A percentile compares a stretch with the other conserved stretches of the same genome.
Evolutionary conservation across 2,888 invertebrate genomes (phyloP).

Genomic region (Philhelius pedissequus): DNA sequence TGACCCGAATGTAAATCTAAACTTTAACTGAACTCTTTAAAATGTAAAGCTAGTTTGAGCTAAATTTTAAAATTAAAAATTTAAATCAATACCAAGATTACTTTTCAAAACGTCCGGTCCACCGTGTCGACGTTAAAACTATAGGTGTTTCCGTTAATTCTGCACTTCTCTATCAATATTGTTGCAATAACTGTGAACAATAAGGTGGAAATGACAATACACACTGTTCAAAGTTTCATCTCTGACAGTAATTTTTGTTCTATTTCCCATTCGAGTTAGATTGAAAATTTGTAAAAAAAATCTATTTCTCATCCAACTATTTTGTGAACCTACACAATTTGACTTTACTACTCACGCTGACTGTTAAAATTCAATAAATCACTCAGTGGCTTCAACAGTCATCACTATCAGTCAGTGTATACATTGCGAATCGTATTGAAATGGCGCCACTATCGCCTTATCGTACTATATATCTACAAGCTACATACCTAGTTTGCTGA

Average conservation of each 20-base stretch:
- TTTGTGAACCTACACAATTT: neutral
- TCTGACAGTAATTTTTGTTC: conserved; percentile 10
- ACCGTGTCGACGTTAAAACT: neutral
- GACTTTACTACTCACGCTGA: conserved; percentile 27
- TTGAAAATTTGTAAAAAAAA: neutral
- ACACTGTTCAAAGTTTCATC: conserved; percentile 23
- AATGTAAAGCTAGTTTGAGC: no score
- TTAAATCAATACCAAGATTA: neutral
- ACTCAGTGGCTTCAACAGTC: conserved; percentile 41
- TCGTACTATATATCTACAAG: no score
- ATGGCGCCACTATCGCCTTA: neutral
- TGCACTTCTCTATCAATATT: conserved; percentile 20
- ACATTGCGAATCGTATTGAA: neutral
- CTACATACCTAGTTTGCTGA: neutral
- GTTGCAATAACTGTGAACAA: conserved; percentile 22
- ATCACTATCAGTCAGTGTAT: neutral
- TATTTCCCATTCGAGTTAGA: conserved; percentile 22
- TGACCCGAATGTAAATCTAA: no score
- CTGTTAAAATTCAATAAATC: conserved; percentile 67
- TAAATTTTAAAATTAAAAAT: neutral
- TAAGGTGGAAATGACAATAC: conserved; percentile 10
- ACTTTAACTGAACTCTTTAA: no score
- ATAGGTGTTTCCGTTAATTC: conserved; percentile 33
- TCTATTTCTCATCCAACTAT: neutral
- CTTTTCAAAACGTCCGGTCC: neutral